Evolutionary conservation across 2,888 invertebrate genomes (phyloP), one percentile per base, ranked within the genome.

Genomic region (Caenorhabditis doughertyi): DNA sequence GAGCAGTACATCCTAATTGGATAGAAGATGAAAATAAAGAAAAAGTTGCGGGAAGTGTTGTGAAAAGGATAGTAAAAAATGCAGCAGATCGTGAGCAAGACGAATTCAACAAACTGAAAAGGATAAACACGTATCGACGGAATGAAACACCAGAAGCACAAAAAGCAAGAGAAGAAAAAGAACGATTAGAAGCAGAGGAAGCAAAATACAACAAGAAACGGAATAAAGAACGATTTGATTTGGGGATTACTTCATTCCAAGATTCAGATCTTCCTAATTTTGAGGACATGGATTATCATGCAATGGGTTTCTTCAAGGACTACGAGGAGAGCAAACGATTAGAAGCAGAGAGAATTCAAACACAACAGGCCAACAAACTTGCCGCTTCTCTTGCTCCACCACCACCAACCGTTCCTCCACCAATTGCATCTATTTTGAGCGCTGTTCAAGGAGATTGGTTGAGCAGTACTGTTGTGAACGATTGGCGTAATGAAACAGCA

Each of bases 1-100:
- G 79, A 42, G 67, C 83, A 11, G 3, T 62, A 16, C 62, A 80
- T 21, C 67, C 67, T 3, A 76, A 84, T 5, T 73, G 68, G 80
- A 49, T 65, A 3, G 73, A 79, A 18, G 68, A 80, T 0, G 72
- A 74, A 18, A 67, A 73, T 11, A 64, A 70, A 11, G 47, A n/a
- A 8, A 55, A 62, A 25, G 39, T 32, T 1, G 55, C 51, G 4
- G 53, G 51, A n/a, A 23, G 16, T n/a, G 47, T 21, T 3, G 29
- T 44, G 7, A 65, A 67, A n/a, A 58, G 29, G 53, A 23, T 53
- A 0, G 27, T 51, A 1, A 68, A 29, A 53, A 73, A 23, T 9
- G 58, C 35, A 2, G 73, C 18, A 4, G 74, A 74, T 16, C 42
- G 51, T 27, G 70, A 64, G 13, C 58, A 76, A 23, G 81, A 71